A percentile compares a stretch with the other conserved stretches of the same genome.
Conservation (phyloP, 2,113 vertebrate species). For the Rhadina sibilatrix region DNA sequence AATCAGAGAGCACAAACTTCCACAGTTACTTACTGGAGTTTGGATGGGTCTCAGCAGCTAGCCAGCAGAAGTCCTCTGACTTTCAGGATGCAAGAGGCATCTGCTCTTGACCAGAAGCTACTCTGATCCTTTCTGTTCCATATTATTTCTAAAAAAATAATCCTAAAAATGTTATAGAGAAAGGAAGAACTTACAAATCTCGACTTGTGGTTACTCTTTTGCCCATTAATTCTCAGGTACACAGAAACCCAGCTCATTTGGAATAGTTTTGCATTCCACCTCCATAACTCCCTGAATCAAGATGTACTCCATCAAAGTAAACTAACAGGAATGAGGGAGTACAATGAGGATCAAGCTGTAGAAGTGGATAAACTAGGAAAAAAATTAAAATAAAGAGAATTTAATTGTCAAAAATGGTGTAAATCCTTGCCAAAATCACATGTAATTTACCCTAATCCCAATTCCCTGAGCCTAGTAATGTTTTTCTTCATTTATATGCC, state of each 20-base stretch:
- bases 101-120: neutral
- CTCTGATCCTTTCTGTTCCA: neutral
- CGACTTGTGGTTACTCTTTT: neutral
- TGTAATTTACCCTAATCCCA: neutral
- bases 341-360: neutral
- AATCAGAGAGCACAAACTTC: neutral
- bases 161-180: neutral
- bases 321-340: neutral
- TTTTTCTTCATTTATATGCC: neutral
- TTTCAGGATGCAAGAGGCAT: neutral
- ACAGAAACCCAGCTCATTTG: neutral
- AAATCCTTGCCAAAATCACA: neutral
- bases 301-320: neutral
- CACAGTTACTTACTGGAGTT: neutral
- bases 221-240: neutral
- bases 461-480: neutral
- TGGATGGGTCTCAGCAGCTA: neutral
- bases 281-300: neutral
- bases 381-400: neutral
- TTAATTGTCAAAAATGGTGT: neutral
- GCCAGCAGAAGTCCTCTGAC: neutral
- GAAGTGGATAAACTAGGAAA: neutral
- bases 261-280: neutral
- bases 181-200: neutral
- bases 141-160: neutral